A percentile compares a stretch with the other conserved stretches of the same genome.
Conservation (phyloP, 2,888 invertebrate genomes). For the Chrysolina oricalcia region DNA sequence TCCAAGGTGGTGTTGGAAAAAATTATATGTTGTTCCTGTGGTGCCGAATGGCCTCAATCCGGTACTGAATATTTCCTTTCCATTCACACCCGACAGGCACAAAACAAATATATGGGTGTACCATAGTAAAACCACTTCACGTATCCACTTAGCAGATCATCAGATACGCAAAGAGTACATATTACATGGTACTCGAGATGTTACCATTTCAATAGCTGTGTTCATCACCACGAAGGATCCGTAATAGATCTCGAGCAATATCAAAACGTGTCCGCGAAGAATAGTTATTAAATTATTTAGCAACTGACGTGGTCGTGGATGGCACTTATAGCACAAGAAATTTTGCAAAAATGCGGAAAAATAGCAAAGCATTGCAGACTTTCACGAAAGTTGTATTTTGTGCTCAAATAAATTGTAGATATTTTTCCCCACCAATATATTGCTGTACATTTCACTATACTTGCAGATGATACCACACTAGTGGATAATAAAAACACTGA, state of each 20-base stretch:
- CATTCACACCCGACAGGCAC: conserved; percentile 8
- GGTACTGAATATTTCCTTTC: background rate
- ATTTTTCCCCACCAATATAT: too few relatives aligned
- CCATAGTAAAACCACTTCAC: background rate
- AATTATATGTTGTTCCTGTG: too few relatives aligned
- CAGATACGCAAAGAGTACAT: background rate
- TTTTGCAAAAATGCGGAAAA: too few relatives aligned
- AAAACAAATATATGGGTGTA: background rate
- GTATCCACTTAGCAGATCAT: conserved; percentile 16
- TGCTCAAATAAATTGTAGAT: too few relatives aligned
- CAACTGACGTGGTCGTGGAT: conserved; percentile 14
- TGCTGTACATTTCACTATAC: too few relatives aligned
- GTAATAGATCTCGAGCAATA: background rate
- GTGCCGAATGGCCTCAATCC: too few relatives aligned
- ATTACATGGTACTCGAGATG: background rate
- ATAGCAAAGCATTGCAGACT: too few relatives aligned
- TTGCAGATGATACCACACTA: too few relatives aligned
- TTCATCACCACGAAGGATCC: background rate
- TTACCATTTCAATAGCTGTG: background rate
- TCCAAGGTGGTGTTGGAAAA: too few relatives aligned
- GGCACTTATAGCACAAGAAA: too few relatives aligned
- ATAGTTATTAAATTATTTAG: conserved; percentile 15
- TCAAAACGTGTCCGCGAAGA: conserved; percentile 3
- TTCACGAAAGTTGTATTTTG: too few relatives aligned
- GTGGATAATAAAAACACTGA: too few relatives aligned